These are phyloP conservation scores for Pterocles burchelli DNA, from an alignment of 2,113 vertebrate species.

Conservation along the genomic window DNA sequence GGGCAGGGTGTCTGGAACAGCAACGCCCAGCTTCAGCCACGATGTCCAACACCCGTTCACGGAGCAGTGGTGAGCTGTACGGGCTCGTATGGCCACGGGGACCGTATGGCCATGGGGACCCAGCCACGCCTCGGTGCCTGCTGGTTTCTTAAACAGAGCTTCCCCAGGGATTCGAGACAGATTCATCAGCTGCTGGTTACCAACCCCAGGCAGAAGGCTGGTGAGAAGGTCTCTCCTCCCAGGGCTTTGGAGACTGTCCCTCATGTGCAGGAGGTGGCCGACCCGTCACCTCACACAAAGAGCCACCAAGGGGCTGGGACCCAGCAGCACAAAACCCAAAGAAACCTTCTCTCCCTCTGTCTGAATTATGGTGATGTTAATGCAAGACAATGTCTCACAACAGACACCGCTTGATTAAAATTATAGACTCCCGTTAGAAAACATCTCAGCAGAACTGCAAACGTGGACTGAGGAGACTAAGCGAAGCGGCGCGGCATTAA, in stretches of 20 bases:
- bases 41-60: accelerated
- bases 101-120: neutral
- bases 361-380: slow-evolving; percentile 38
- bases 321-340: neutral
- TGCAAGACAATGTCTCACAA: slow-evolving; percentile 57
- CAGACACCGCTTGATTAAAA: slow-evolving; percentile 71
- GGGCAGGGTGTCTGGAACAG: neutral
- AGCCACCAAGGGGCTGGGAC: slow-evolving; percentile 5
- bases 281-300: slow-evolving; percentile 16
- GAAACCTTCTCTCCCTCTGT: neutral
- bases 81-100: neutral
- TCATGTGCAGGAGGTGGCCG: neutral
- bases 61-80: accelerated
- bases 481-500: neutral
- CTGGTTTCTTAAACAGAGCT: neutral
- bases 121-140: accelerated
- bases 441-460: slow-evolving; percentile 55
- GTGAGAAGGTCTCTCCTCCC: neutral
- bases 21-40: neutral
- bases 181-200: neutral
- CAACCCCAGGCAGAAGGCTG: neutral
- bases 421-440: slow-evolving; percentile 65
- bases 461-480: slow-evolving; percentile 41
- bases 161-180: neutral
- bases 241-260: neutral